Evolutionary conservation across 2,888 invertebrate species (phyloP), one percentile per base, ranked within the genome.

Genomic region (Lingula anatina): DNA sequence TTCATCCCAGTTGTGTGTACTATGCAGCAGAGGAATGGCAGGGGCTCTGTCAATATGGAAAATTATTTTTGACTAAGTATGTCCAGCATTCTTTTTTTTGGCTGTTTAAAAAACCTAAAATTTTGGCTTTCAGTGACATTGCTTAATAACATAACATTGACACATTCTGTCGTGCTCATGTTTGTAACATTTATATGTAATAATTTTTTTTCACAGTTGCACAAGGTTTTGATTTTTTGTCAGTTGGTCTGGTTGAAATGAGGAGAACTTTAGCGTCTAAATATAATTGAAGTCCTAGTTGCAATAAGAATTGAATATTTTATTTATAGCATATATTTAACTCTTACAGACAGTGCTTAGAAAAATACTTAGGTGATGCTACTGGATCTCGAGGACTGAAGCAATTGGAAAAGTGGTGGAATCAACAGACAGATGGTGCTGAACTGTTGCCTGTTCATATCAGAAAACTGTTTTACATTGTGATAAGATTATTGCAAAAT

Each of bases 361-460:
- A 68, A 15, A 70, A 70, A 49, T 70, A 69, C 44, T 44, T 69
- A 18, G 38, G 66, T 31, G 70, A 70, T 59, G 68, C 67, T 4
- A 54, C 55, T 23, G 70, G 70, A 1, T 59, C 58, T 12, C 64
- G 60, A 47, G 70, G 70, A 1, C 51, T 64, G 2, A 65, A 63
- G 40, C 59, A 57, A 35, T 48, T 68, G 2, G 46, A 59, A 43
- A 62, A 59, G 48, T 66, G 64, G 64, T 52, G 47, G 39, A 52
- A 57, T 28, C 36, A 54, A 28, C 52, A 46, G 1, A 45, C 51
- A 23, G 44, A 48, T 28, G 27, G 18, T n/a, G 38, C 28, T 9
- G 43, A 41, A 5, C 47, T 52, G 1, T 47, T 66, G 36, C 51
- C 66, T 5, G 28, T 46, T 5, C 65, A 61, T 41, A 51, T 68